Evolutionary conservation across 1,140 invertebrate genomes (phyloP).

Genomic region (Schmidtea mediterranea): DNA sequence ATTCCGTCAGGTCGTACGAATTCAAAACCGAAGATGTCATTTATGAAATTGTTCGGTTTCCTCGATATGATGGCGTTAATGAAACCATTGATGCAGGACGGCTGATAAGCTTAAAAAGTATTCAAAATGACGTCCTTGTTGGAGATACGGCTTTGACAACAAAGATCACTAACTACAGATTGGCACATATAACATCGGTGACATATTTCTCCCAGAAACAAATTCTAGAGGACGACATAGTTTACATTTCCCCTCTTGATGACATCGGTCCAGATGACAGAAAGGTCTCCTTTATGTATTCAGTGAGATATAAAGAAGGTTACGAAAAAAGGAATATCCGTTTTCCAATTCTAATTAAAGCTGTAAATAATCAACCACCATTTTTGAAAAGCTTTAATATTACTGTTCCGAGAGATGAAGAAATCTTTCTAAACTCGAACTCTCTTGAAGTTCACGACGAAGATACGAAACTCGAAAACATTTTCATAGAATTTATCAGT

Average conservation of each 20-base stretch:
- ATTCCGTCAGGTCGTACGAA: too few relatives aligned
- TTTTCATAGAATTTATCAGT: too few relatives aligned
- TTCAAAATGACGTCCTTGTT: not conserved
- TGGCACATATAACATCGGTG: not conserved
- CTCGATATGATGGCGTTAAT: not conserved
- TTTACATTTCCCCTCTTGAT: not conserved
- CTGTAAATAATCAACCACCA: too few relatives aligned
- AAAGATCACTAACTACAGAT: not conserved
- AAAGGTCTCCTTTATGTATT: too few relatives aligned
- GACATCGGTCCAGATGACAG: not conserved
- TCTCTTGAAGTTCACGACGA: too few relatives aligned
- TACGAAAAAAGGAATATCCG: too few relatives aligned
- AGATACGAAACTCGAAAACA: too few relatives aligned
- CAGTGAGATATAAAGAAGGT: too few relatives aligned
- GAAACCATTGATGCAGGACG: not conserved
- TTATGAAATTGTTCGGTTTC: not conserved
- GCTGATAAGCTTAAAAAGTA: not conserved
- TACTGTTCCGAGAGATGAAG: too few relatives aligned
- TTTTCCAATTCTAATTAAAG: too few relatives aligned
- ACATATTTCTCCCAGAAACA: not conserved
- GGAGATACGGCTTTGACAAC: not conserved
- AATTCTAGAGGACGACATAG: not conserved
- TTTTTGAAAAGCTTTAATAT: too few relatives aligned
- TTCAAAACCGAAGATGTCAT: constrained; percentile 1
- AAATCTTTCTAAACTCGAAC: too few relatives aligned